phyloP scores from a whole-genome alignment of 2,888 invertebrate species.

The Alviniconcha strummeri region DNA sequence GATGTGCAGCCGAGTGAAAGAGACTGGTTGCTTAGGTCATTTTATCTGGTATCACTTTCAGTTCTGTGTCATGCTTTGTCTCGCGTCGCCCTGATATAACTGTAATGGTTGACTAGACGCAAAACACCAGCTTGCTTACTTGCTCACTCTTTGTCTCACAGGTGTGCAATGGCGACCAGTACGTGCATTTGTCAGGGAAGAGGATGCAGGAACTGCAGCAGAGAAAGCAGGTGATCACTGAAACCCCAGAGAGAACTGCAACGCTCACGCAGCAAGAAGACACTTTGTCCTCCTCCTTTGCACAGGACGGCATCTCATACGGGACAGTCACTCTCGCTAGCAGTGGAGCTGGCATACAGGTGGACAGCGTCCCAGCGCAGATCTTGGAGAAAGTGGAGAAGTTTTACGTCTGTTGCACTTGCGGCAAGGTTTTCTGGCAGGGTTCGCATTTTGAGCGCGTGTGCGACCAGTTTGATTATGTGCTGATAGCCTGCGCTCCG shows the following conservation, averaged over 20 bases:
- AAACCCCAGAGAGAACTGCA: neutral
- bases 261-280: neutral
- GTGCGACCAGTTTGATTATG: constrained; percentile 64
- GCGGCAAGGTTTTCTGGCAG: constrained; percentile 87
- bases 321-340: constrained; percentile 36
- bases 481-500: constrained; percentile 44
- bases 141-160: constrained; percentile 32
- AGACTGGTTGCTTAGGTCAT: too few species aligned
- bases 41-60: too few species aligned
- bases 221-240: constrained; percentile 22
- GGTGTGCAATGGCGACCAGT: constrained; percentile 61
- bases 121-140: too few species aligned
- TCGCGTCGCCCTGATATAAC: too few species aligned
- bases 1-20: too few species aligned
- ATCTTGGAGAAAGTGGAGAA: constrained; percentile 74
- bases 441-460: constrained; percentile 74
- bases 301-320: constrained; percentile 68
- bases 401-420: constrained; percentile 83
- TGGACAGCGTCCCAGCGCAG: constrained; percentile 75
- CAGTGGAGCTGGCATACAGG: constrained; percentile 29
- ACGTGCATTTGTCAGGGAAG: constrained; percentile 49
- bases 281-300: constrained; percentile 36
- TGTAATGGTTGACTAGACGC: too few species aligned
- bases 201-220: constrained; percentile 44
- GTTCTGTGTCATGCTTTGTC: too few species aligned